Percentiles rank a stretch among this genome's conserved stretches.
These are phyloP conservation scores for Fukomys damarensis DNA, from an alignment of 2,113 vertebrate genomes.

Conservation along the genomic window DNA sequence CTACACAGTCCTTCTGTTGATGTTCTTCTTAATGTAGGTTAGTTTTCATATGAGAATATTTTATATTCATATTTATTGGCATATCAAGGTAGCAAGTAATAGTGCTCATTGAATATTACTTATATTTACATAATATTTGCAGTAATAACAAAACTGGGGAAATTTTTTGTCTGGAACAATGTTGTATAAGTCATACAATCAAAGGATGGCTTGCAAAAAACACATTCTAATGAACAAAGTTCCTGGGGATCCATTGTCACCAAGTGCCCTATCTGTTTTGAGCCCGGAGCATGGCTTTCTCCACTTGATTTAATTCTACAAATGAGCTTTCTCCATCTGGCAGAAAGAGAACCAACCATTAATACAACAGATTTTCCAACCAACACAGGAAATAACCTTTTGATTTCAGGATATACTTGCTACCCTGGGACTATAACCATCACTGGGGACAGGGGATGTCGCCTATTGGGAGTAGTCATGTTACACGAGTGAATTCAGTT, in stretches of 20 bases:
- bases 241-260: neutral
- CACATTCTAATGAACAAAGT: neutral
- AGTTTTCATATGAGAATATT: neutral
- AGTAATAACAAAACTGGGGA: neutral
- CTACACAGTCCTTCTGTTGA: neutral
- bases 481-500: neutral
- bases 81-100: neutral
- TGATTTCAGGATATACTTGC: neutral
- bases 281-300: neutral
- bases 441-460: accelerated
- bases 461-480: neutral
- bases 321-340: neutral
- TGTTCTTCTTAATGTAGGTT: neutral
- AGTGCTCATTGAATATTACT: neutral
- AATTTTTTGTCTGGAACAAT: neutral
- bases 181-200: neutral
- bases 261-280: neutral
- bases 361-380: neutral
- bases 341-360: neutral
- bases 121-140: neutral
- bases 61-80: neutral
- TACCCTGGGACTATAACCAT: neutral
- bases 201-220: neutral
- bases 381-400: neutral
- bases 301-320: neutral